Percentiles rank a stretch among this genome's conserved stretches.
These are phyloP conservation scores for Salticus scenicus DNA, from an alignment of 2,888 invertebrate genomes.

Conservation along the genomic window DNA sequence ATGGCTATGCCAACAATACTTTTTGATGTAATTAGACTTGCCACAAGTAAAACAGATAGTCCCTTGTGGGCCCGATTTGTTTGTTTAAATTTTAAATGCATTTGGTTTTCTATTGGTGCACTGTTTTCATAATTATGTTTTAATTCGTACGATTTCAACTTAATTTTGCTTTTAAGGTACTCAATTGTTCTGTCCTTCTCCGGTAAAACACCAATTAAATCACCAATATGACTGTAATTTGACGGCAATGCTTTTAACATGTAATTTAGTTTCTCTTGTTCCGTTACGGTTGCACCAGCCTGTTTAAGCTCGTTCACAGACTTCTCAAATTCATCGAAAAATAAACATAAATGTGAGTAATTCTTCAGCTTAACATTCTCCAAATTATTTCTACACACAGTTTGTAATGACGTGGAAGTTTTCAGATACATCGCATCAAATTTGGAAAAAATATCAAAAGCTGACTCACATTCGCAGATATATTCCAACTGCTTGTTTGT, in stretches of 20 bases:
- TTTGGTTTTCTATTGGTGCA: not conserved
- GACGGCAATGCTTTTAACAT: not conserved
- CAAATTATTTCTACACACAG: not conserved
- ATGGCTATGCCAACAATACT: not conserved
- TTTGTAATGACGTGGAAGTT: not conserved
- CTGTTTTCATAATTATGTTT: not conserved
- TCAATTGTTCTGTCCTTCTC: not conserved
- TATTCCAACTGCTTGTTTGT: not conserved
- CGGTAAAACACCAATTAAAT: not conserved
- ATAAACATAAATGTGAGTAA: not conserved
- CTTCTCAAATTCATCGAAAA: not conserved
- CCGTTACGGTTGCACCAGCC: not conserved
- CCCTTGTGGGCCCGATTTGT: not conserved
- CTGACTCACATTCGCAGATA: not conserved
- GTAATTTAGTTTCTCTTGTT: not conserved
- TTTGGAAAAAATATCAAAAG: not conserved
- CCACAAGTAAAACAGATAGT: not conserved
- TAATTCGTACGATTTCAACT: not conserved
- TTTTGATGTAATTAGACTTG: not conserved
- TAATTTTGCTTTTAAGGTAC: conserved; percentile 4
- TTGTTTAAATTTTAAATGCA: not conserved
- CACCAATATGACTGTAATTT: not conserved
- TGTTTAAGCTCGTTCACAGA: not conserved
- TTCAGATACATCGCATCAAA: conserved; percentile 2
- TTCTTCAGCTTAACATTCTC: not conserved